phyloP scores from a whole-genome alignment of 2,113 vertebrate genomes.

The Centropus unirufus region DNA sequence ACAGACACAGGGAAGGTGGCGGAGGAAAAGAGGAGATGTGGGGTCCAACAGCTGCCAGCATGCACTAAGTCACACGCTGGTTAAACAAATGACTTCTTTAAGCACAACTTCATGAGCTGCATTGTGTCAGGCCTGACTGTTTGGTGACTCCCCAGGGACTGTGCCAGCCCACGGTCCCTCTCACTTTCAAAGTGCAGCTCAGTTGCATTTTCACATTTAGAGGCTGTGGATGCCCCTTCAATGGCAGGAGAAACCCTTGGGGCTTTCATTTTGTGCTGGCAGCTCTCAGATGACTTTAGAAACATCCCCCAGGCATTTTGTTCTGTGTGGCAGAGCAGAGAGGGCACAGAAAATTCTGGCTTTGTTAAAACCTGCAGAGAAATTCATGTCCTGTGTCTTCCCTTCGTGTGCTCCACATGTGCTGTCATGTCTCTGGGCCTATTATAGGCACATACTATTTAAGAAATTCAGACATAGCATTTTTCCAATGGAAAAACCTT shows the following conservation, averaged over 20 bases:
- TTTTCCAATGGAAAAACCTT: conserved; percentile 7
- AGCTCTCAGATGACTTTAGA: conserved; percentile 45
- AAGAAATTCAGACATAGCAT: conserved; percentile 27
- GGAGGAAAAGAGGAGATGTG: not conserved
- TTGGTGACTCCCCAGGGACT: not conserved
- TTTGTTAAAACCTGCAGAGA: conserved; percentile 69
- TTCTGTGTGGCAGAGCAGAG: conserved; percentile 45
- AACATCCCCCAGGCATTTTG: conserved; percentile 27
- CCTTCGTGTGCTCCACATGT: not conserved
- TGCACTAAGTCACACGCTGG: not conserved
- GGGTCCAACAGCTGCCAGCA: not conserved
- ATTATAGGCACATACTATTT: not conserved
- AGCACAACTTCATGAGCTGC: not conserved
- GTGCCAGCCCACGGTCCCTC: conserved; percentile 13
- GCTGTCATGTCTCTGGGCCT: conserved; percentile 47
- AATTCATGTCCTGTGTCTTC: conserved; percentile 42
- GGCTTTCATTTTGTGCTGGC: conserved; percentile 59
- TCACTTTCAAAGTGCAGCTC: conserved; percentile 30
- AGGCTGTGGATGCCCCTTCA: conserved; percentile 5
- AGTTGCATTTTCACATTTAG: conserved; percentile 27
- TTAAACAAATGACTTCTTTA: not conserved
- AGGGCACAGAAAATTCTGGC: conserved; percentile 50
- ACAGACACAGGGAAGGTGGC: not conserved
- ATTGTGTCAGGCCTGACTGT: not conserved
- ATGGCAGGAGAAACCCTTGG: conserved; percentile 26